phyloP scores from a whole-genome alignment of 2,797 vertebrate species.

The Sebastes reedi region DNA sequence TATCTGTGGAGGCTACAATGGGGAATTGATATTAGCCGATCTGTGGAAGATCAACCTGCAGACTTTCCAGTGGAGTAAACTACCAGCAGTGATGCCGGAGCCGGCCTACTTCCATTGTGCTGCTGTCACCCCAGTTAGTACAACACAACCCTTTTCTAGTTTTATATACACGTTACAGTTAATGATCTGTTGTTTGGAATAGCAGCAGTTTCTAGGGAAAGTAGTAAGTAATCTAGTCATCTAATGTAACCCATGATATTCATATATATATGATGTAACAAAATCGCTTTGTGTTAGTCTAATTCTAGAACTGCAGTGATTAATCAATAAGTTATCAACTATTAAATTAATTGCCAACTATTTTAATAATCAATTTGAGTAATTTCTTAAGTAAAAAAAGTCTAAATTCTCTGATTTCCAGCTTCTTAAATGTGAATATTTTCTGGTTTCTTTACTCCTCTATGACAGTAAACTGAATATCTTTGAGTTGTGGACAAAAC shows the following conservation, averaged over 20 bases:
- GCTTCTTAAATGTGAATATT: too few species aligned
- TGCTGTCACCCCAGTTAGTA: constrained; percentile 95
- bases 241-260: neutral
- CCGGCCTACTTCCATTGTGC: constrained; percentile 99
- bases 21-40: constrained; percentile 93
- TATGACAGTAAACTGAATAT: too few species aligned
- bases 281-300: neutral
- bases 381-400: too few species aligned
- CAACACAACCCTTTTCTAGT: neutral
- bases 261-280: neutral
- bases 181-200: neutral
- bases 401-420: too few species aligned
- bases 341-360: too few species aligned
- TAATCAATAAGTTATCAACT: too few species aligned
- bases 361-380: too few species aligned
- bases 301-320: too few species aligned
- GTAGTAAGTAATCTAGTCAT: neutral
- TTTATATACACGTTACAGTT: neutral
- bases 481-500: too few species aligned
- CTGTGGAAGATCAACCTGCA: constrained; percentile 96
- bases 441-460: too few species aligned
- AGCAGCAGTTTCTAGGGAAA: neutral
- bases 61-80: constrained; percentile 94
- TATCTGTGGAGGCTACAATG: constrained; percentile 97
- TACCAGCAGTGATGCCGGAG: constrained; percentile 95